These are phyloP conservation scores for Tragelaphus imberbis DNA, from an alignment of 2,113 vertebrate species.

Conservation along the genomic window DNA sequence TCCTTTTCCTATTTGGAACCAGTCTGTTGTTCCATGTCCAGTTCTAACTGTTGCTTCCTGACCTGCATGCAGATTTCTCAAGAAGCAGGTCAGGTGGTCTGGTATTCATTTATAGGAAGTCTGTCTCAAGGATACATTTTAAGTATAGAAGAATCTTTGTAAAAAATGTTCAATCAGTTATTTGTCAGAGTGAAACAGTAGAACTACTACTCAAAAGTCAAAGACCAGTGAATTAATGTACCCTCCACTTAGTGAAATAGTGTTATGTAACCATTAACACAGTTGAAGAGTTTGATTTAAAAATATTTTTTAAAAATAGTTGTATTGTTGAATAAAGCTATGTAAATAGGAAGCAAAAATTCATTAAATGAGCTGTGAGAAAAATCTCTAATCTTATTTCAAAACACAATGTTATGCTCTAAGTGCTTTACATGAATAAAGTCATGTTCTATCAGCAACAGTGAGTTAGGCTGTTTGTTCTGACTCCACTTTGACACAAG, in stretches of 20 bases:
- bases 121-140: neutral
- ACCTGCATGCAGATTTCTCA: neutral
- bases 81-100: neutral
- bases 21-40: neutral
- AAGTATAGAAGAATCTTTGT: neutral
- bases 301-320: neutral
- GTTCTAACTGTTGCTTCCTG: neutral
- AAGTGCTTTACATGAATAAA: neutral
- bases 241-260: neutral
- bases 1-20: neutral
- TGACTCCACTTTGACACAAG: neutral
- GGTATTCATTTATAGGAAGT: neutral
- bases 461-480: neutral
- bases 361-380: neutral
- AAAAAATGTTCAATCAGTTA: neutral
- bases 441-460: neutral
- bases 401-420: neutral
- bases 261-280: neutral
- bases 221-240: neutral
- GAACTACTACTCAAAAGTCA: neutral
- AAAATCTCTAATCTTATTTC: neutral
- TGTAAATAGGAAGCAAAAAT: neutral
- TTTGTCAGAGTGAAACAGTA: neutral
- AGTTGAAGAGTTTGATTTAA: neutral
- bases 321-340: neutral